Evolutionary conservation across 1,140 invertebrate species (phyloP).

Genomic region (Belonocnema kinseyi): DNA sequence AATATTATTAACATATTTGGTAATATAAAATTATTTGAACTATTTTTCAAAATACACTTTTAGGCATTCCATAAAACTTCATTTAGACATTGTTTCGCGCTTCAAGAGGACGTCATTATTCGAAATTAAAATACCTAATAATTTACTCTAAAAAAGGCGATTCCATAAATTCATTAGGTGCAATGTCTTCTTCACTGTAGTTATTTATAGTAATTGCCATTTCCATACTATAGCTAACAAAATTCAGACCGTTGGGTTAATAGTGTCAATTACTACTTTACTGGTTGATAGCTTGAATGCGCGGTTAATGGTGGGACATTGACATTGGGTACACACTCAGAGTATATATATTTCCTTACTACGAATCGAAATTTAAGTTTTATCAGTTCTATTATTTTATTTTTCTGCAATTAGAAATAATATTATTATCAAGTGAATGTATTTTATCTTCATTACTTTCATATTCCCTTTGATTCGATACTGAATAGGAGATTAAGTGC

Average conservation of each 20-base stretch:
- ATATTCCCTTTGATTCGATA: constrained; percentile 11
- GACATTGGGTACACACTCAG: constrained; percentile 17
- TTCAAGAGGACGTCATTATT: too few species aligned
- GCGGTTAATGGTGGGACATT: neutral
- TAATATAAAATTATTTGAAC: too few species aligned
- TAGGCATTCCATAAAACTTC: too few species aligned
- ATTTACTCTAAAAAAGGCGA: neutral
- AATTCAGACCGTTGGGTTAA: constrained; percentile 11
- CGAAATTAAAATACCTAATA: too few species aligned
- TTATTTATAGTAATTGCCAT: neutral
- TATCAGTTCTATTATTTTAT: neutral
- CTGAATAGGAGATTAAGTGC: constrained; percentile 44
- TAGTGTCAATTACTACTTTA: constrained; percentile 19
- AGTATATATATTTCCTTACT: neutral
- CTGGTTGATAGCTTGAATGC: neutral
- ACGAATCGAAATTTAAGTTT: neutral
- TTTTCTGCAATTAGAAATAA: neutral
- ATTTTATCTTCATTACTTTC: neutral
- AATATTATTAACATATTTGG: too few species aligned
- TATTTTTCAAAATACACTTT: too few species aligned
- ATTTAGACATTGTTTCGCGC: too few species aligned
- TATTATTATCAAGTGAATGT: neutral
- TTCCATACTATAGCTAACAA: neutral
- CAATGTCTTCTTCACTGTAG: neutral
- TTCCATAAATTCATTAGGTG: neutral